These are phyloP conservation scores for Laodelphax striatellus DNA, from an alignment of 1,140 invertebrate species.

Conservation along the genomic window DNA sequence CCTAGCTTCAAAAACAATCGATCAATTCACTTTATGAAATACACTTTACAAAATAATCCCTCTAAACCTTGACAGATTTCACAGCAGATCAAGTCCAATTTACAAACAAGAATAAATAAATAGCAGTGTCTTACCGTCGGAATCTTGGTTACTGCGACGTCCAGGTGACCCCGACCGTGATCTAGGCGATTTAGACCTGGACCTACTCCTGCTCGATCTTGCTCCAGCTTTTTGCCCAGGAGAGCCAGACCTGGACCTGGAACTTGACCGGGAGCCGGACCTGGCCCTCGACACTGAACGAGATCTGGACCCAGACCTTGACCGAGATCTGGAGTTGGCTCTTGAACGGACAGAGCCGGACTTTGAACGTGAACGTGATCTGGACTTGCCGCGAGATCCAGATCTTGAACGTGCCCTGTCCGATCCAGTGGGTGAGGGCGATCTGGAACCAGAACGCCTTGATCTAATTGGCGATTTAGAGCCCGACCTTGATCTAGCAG, in stretches of 20 bases:
- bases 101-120: too few species aligned
- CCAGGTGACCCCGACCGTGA: slow-evolving; percentile 19
- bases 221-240: slow-evolving; percentile 15
- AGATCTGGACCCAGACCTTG: slow-evolving; percentile 24
- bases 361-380: slow-evolving; percentile 25
- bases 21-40: too few species aligned
- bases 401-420: slow-evolving; percentile 22
- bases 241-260: slow-evolving; percentile 22
- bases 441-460: slow-evolving; percentile 10
- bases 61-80: too few species aligned
- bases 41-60: too few species aligned
- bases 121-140: not conserved
- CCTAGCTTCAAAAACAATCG: too few species aligned
- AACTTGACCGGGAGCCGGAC: slow-evolving; percentile 23
- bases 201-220: slow-evolving; percentile 23
- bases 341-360: slow-evolving; percentile 15
- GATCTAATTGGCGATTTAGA: slow-evolving; percentile 21
- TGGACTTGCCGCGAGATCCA: slow-evolving; percentile 20
- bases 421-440: slow-evolving; percentile 17
- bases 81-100: too few species aligned
- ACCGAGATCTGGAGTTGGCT: slow-evolving; percentile 13
- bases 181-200: too few species aligned
- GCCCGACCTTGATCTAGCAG: slow-evolving; percentile 13
- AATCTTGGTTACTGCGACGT: not conserved
- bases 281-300: slow-evolving; percentile 22